Percentiles rank a stretch among this genome's conserved stretches.
phyloP scores from a whole-genome alignment of 2,113 vertebrate genomes.

The Pimephales promelas region DNA sequence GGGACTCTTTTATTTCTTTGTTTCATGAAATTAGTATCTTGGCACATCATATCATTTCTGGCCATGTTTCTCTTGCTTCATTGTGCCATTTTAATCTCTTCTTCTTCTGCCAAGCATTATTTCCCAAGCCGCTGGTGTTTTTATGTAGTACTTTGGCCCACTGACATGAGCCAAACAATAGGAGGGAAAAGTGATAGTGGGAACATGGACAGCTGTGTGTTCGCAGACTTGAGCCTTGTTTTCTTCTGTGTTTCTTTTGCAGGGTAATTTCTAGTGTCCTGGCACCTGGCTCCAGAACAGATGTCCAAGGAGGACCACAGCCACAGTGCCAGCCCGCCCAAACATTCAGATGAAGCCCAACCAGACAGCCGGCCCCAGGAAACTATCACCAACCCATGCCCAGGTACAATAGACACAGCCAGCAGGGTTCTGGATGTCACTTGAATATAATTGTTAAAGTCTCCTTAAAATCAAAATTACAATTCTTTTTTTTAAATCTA shows the following conservation, averaged over 20 bases:
- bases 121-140: conserved; percentile 26
- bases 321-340: conserved; percentile 56
- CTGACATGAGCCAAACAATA: conserved; percentile 37
- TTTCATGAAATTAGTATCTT: neutral
- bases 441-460: neutral
- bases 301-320: conserved; percentile 75
- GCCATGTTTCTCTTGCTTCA: neutral
- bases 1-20: too few relatives aligned
- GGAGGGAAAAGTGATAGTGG: conserved; percentile 19
- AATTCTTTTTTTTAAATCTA: too few relatives aligned
- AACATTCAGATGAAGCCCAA: conserved; percentile 68
- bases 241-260: conserved; percentile 21
- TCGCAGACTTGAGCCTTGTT: conserved; percentile 37
- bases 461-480: too few relatives aligned
- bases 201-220: conserved; percentile 39
- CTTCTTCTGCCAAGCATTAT: conserved; percentile 45
- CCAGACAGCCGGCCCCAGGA: conserved; percentile 23
- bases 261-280: conserved; percentile 55
- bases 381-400: conserved; percentile 35
- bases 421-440: neutral
- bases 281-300: conserved; percentile 64
- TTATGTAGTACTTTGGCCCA: conserved; percentile 25
- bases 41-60: neutral
- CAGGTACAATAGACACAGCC: conserved; percentile 62
- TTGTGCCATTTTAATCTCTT: conserved; percentile 11